Conservation (phyloP, 2,113 vertebrate genomes). For the Sander vitreus region DNA sequence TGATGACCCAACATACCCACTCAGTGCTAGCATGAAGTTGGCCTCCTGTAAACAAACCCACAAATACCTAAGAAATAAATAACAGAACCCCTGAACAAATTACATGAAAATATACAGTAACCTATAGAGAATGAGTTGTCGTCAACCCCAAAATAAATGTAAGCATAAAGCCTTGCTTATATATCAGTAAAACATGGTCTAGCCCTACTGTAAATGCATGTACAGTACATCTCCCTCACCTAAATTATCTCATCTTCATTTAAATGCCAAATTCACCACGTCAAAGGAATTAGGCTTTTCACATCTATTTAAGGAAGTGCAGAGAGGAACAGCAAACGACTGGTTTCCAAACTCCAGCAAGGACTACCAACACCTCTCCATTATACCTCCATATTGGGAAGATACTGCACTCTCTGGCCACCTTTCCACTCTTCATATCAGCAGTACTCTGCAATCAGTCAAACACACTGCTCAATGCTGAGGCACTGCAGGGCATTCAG, state of each 20-base stretch:
- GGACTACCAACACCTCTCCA: conserved; percentile 65
- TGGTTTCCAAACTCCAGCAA: conserved; percentile 18
- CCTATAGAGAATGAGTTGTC: not conserved
- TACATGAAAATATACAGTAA: not conserved
- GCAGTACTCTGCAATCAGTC: conserved; percentile 66
- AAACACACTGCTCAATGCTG: conserved; percentile 49
- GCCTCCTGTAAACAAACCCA: not conserved
- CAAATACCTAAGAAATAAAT: not conserved
- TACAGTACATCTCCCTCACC: conserved; percentile 37
- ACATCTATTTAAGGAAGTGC: conserved; percentile 69
- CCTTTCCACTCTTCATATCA: conserved; percentile 76
- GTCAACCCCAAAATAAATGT: no score
- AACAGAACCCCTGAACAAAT: not conserved
- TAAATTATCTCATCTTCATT: conserved; percentile 58
- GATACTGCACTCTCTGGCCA: conserved; percentile 55
- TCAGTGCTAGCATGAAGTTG: not conserved
- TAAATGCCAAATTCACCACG: conserved; percentile 38
- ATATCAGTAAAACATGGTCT: not conserved
- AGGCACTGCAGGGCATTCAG: conserved; percentile 26
- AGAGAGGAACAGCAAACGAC: conserved; percentile 41
- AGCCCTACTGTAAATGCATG: conserved; percentile 4
- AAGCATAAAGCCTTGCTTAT: not conserved
- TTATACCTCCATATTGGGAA: conserved; percentile 65
- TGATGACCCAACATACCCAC: not conserved
- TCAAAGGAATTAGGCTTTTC: conserved; percentile 38